These are phyloP conservation scores for Naja naja DNA, from an alignment of 2,113 vertebrate species.

Conservation along the genomic window DNA sequence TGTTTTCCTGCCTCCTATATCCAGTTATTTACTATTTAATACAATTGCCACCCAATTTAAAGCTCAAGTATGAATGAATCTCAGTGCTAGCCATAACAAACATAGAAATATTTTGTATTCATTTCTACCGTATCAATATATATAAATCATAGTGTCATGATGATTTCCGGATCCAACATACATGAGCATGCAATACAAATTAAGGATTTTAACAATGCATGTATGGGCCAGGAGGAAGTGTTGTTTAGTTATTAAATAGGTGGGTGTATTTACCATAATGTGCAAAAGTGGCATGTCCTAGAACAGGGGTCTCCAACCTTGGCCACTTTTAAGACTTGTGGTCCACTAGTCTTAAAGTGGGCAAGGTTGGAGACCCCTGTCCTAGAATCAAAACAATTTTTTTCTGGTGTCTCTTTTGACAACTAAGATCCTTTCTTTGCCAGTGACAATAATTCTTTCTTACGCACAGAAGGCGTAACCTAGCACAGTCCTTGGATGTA, in stretches of 20 bases:
- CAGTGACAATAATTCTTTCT: not conserved
- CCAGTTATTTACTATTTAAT: not conserved
- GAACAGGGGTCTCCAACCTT: no score
- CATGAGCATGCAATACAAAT: not conserved
- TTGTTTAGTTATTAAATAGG: not conserved
- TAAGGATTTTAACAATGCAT: not conserved
- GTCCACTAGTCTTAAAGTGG: no score
- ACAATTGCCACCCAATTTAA: no score
- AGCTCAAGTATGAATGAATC: not conserved
- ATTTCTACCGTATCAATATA: not conserved
- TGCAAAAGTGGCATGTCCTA: not conserved
- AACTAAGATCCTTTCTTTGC: not conserved
- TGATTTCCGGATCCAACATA: not conserved
- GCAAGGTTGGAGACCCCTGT: no score
- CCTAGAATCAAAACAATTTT: not conserved
- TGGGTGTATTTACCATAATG: not conserved
- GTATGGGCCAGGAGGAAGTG: not conserved
- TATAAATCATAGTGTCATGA: not conserved
- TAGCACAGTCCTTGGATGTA: not conserved
- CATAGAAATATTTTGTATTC: not conserved
- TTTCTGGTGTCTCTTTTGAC: not conserved
- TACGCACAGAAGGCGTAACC: not conserved
- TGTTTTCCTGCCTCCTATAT: not conserved
- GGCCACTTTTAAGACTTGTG: no score
- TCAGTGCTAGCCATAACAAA: not conserved